These are phyloP conservation scores for Aramus guarauna DNA, from an alignment of 2,113 vertebrate species.

Conservation along the genomic window DNA sequence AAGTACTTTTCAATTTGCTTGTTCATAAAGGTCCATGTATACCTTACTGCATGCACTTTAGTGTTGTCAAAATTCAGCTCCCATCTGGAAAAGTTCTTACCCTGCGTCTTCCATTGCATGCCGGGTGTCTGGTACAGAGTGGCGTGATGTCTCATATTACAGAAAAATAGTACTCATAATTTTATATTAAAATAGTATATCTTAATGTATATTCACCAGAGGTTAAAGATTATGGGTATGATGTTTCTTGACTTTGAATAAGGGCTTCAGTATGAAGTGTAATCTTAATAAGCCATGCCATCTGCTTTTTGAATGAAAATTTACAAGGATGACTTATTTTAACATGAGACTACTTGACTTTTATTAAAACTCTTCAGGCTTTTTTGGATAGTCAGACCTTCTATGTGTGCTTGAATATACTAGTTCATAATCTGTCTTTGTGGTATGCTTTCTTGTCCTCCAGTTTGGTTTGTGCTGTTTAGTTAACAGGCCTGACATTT, in stretches of 20 bases:
- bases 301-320: not conserved
- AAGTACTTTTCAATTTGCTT: not conserved
- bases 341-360: not conserved
- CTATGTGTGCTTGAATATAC: not conserved
- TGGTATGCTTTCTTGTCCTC: not conserved
- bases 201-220: not conserved
- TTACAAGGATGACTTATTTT: not conserved
- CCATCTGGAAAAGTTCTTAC: not conserved
- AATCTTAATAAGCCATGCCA: not conserved
- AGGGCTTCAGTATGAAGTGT: not conserved
- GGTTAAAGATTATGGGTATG: not conserved
- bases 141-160: not conserved
- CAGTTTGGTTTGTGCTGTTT: not conserved
- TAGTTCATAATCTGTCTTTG: not conserved
- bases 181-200: not conserved
- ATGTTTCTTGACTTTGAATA: not conserved
- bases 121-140: not conserved
- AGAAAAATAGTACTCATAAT: not conserved
- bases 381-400: not conserved
- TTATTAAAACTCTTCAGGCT: not conserved
- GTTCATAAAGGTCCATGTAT: not conserved
- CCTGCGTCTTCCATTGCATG: not conserved
- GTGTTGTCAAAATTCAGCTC: not conserved
- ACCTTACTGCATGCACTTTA: not conserved
- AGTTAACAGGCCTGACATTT: not conserved